Conservation (phyloP, 2,888 invertebrate species). For the Brenthis daphne region DNA sequence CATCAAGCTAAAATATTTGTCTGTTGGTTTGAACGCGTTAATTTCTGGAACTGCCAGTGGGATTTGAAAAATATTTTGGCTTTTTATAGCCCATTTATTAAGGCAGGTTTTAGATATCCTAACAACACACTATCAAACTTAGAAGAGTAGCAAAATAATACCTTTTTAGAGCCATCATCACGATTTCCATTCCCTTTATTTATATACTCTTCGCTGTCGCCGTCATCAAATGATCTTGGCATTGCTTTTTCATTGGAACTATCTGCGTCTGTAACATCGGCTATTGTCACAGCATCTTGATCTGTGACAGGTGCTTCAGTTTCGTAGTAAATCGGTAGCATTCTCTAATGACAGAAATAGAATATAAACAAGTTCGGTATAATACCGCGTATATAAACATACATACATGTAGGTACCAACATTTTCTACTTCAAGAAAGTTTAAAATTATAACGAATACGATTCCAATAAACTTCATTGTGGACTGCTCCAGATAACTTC, state of each 20-base stretch:
- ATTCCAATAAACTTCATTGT: constrained; percentile 56
- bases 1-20: too few relatives aligned
- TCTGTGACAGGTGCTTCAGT: constrained; percentile 43
- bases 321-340: constrained; percentile 51
- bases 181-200: constrained; percentile 39
- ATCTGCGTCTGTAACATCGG: constrained; percentile 41
- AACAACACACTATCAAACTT: not conserved
- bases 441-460: constrained; percentile 39
- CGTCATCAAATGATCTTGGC: constrained; percentile 46
- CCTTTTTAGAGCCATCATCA: constrained; percentile 48
- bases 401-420: constrained; percentile 22
- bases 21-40: too few relatives aligned
- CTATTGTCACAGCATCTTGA: constrained; percentile 37
- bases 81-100: too few relatives aligned
- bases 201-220: constrained; percentile 47
- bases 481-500: constrained; percentile 43
- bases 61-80: too few relatives aligned
- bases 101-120: too few relatives aligned
- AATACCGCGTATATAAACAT: not conserved
- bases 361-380: constrained; percentile 7
- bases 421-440: constrained; percentile 29
- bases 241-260: constrained; percentile 47
- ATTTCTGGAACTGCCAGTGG: too few relatives aligned
- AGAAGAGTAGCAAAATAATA: constrained; percentile 31
- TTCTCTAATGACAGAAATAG: constrained; percentile 51